phyloP scores from a whole-genome alignment of 2,888 invertebrate species.

The Nomada ferruginata region DNA sequence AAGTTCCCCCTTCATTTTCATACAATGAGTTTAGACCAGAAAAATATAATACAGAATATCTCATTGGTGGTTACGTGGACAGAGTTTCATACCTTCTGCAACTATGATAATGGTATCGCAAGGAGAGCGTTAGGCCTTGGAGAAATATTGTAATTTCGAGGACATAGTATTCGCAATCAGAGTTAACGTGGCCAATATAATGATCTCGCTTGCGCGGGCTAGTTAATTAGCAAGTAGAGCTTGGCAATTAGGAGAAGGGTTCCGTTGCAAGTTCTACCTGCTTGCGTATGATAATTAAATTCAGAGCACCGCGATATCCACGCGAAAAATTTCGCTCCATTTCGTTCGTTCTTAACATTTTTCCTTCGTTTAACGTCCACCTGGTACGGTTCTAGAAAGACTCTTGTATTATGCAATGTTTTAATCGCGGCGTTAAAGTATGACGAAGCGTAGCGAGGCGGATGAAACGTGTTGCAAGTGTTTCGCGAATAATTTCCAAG shows the following conservation, averaged over 20 bases:
- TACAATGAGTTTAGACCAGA: too few relatives aligned
- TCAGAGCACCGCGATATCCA: neutral
- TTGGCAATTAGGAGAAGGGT: constrained; percentile 25
- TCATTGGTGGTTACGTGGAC: too few relatives aligned
- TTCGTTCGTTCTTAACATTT: too few relatives aligned
- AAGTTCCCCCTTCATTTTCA: too few relatives aligned
- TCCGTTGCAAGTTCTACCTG: constrained; percentile 12
- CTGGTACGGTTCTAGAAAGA: neutral
- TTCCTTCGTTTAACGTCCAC: too few relatives aligned
- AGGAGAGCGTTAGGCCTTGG: too few relatives aligned
- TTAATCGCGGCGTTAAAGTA: neutral
- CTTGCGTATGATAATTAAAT: constrained; percentile 22
- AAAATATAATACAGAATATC: too few relatives aligned
- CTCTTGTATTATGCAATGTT: neutral
- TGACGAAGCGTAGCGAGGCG: neutral
- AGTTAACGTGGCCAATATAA: constrained; percentile 34
- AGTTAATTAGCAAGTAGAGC: constrained; percentile 41
- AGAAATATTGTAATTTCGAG: too few relatives aligned
- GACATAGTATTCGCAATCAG: constrained; percentile 1
- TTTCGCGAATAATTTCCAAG: constrained; percentile 46
- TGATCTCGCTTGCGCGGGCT: constrained; percentile 39
- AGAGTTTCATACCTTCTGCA: too few relatives aligned
- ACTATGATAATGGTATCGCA: too few relatives aligned
- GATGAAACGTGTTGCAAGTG: constrained; percentile 24
- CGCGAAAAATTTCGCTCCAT: too few relatives aligned